Evolutionary conservation across 2,797 vertebrate genomes (phyloP).

Genomic region (Trachurus trachurus): DNA sequence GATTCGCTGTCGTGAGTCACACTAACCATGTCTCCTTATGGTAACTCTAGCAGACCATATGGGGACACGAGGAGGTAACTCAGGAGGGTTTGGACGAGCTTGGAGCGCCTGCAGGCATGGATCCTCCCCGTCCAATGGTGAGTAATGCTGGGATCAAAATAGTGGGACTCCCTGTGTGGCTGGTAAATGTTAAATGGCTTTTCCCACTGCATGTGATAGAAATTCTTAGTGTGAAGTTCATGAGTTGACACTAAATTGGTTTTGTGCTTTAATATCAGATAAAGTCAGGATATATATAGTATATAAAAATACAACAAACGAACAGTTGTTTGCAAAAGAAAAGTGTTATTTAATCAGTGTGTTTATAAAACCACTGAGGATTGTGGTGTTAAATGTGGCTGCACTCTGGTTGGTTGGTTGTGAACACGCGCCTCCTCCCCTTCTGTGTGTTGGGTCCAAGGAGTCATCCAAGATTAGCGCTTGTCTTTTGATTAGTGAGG

Average conservation of each 20-base stretch:
- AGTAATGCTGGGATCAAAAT: constrained; percentile 49
- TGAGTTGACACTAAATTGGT: not conserved
- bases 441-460: constrained; percentile 12
- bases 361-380: constrained; percentile 39
- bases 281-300: not conserved
- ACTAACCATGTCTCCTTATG: constrained; percentile 1
- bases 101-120: constrained; percentile 32
- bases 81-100: constrained; percentile 51
- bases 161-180: constrained; percentile 23
- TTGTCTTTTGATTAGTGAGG: constrained; percentile 72
- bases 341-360: constrained; percentile 47
- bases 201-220: not conserved
- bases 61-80: constrained; percentile 51
- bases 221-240: not conserved
- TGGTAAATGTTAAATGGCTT: constrained; percentile 9
- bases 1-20: not conserved
- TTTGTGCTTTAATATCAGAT: not conserved
- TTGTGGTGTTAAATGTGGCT: constrained; percentile 29
- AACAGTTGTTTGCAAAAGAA: not conserved
- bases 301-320: not conserved
- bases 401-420: constrained; percentile 45
- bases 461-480: constrained; percentile 65
- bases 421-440: constrained; percentile 16
- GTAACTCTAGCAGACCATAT: constrained; percentile 42
- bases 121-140: constrained; percentile 50